Base-by-base conservation (phyloP, 2,888 invertebrate genomes). In the Drosophila anomalata region DNA sequence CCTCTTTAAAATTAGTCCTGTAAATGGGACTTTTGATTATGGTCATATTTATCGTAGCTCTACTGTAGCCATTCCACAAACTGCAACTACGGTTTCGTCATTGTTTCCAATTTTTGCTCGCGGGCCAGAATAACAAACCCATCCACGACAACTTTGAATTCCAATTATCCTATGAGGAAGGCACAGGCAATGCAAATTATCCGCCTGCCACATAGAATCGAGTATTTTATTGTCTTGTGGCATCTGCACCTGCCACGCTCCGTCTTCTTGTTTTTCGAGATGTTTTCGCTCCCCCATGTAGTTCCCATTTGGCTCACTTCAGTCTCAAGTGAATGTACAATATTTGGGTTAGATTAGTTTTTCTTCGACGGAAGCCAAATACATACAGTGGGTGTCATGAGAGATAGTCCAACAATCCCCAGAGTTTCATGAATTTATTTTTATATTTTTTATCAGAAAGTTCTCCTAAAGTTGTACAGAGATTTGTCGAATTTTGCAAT, bases 161-260 rank as follows among this genome's bases (percentile, higher is more conserved):
- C 78, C 54, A 75, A 65, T 63, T 69, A 66, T 66, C 31, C 80
- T 75, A 66, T 87, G 87, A 87, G 81, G 87, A 69, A 77, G 83
- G 76, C 79, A 51, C 41, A 70, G 70, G 42, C 48, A 70, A 68
- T 51, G 70, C 46, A 65, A 65, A 65, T 65, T 65, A 65, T n/a
- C 65, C 29, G 53, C 53, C 63, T 39, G 29, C 36, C 66, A 39
- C 29, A 67, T 29, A 51, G 44, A 77, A 75, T 61, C 55, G 59
- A 74, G 74, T 71, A 79, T 83, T 80, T 73, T 56, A 75, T 78
- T 78, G 72, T 62, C 57, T 61, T 71, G 33, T 41, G 55, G 58
- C 69, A 41, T 47, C 46, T 69, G 59, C 68, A 68, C 59, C 70
- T 68, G 67, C 66, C 75, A 58, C 73, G 55, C 53, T 59, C 48